Evolutionary conservation across 2,797 vertebrate genomes (phyloP).

Genomic region (Acipenser oxyrinchus): DNA sequence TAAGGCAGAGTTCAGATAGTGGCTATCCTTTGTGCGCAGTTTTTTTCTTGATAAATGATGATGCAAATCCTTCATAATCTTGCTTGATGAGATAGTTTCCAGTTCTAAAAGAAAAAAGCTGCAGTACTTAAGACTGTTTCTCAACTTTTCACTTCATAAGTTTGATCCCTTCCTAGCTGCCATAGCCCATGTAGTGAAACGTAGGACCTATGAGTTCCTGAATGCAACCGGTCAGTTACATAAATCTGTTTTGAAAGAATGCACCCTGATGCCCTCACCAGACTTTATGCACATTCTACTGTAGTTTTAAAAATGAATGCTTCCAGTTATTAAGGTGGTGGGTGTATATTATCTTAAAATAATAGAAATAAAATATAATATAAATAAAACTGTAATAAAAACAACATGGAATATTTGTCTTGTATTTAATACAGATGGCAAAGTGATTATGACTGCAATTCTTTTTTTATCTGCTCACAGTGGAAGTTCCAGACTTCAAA

Average conservation of each 20-base stretch:
- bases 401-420: slow-evolving; percentile 42
- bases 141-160: slow-evolving; percentile 48
- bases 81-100: slow-evolving; percentile 51
- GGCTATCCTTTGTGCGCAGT: slow-evolving; percentile 64
- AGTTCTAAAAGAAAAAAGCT: slow-evolving; percentile 58
- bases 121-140: slow-evolving; percentile 61
- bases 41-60: slow-evolving; percentile 64
- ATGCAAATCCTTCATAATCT: slow-evolving; percentile 65
- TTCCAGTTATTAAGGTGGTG: slow-evolving; percentile 80
- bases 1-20: slow-evolving; percentile 95
- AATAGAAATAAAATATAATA: slow-evolving; percentile 80
- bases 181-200: slow-evolving; percentile 53
- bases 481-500: slow-evolving; percentile 79
- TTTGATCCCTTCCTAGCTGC: slow-evolving; percentile 73
- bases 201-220: slow-evolving; percentile 35
- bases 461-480: slow-evolving; percentile 82
- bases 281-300: slow-evolving; percentile 58
- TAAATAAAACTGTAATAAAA: slow-evolving; percentile 67
- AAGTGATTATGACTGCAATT: slow-evolving; percentile 23
- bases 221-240: slow-evolving; percentile 32
- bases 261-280: slow-evolving; percentile 34
- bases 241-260: slow-evolving; percentile 33
- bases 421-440: too few relatives aligned
- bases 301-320: slow-evolving; percentile 58
- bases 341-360: slow-evolving; percentile 80